Conservation (phyloP, 2,113 vertebrate genomes). For the Pollachius pollachius region DNA sequence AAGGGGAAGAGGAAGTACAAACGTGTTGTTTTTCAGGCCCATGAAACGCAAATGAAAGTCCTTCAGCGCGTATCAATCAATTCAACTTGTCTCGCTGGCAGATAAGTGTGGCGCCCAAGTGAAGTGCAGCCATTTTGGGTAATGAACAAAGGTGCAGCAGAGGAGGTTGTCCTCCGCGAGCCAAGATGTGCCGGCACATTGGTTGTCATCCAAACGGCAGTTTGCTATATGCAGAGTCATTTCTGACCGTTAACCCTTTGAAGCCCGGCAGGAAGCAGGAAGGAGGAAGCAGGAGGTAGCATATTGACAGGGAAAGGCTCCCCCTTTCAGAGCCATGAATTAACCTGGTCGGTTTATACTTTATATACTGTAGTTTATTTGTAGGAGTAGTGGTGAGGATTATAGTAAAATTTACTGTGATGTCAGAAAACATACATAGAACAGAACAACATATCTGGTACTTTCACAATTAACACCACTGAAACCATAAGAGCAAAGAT, state of each 20-base stretch:
- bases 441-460: too few relatives aligned
- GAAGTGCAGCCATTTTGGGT: constrained; percentile 47
- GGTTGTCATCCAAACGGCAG: constrained; percentile 40
- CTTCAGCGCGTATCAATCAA: constrained; percentile 55
- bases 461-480: too few relatives aligned
- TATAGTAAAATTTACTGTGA: too few relatives aligned
- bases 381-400: too few relatives aligned
- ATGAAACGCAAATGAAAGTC: constrained; percentile 41
- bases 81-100: constrained; percentile 39
- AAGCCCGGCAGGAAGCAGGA: too few relatives aligned
- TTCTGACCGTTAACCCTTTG: constrained; percentile 36
- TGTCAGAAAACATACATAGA: too few relatives aligned
- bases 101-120: constrained; percentile 28
- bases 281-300: too few relatives aligned
- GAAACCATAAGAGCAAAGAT: too few relatives aligned
- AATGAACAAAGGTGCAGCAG: constrained; percentile 53
- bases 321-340: too few relatives aligned
- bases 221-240: constrained; percentile 48
- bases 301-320: too few relatives aligned
- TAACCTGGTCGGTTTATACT: too few relatives aligned
- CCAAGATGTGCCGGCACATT: constrained; percentile 59
- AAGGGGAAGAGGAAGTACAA: constrained; percentile 4
- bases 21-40: constrained; percentile 30
- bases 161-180: constrained; percentile 19
- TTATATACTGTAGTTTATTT: too few relatives aligned